phyloP scores from a whole-genome alignment of 2,888 invertebrate genomes.

The Eristalis intricaria region DNA sequence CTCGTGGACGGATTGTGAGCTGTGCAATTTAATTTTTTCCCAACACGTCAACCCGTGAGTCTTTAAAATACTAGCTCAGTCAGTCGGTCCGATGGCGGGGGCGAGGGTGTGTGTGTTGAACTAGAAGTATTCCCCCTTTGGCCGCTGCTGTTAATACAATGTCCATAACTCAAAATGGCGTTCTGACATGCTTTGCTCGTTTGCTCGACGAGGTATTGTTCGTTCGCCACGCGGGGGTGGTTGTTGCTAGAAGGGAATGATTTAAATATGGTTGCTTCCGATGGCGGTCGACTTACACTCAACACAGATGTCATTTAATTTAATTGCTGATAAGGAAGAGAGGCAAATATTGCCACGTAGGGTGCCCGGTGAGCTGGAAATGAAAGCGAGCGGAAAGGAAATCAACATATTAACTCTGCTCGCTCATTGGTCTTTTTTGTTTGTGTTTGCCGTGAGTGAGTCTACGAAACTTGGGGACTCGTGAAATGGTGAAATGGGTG shows the following conservation, averaged over 20 bases:
- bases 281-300: slow-evolving; percentile 34
- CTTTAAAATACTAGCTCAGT: slow-evolving; percentile 40
- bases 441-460: background rate
- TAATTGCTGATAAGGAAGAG: slow-evolving; percentile 66
- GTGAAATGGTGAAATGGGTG: background rate
- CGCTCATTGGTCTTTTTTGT: slow-evolving; percentile 25
- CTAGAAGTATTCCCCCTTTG: slow-evolving; percentile 18
- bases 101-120: slow-evolving; percentile 9
- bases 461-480: background rate
- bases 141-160: slow-evolving; percentile 24
- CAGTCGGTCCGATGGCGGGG: background rate
- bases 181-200: slow-evolving; percentile 61
- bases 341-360: slow-evolving; percentile 10
- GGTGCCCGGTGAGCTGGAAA: slow-evolving; percentile 45
- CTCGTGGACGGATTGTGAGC: slow-evolving; percentile 48
- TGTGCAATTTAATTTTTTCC: slow-evolving; percentile 56
- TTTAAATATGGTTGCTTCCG: slow-evolving; percentile 64
- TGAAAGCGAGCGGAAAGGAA: slow-evolving; percentile 36
- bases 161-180: slow-evolving; percentile 59
- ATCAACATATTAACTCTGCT: slow-evolving; percentile 60
- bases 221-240: slow-evolving; percentile 45
- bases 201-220: slow-evolving; percentile 27
- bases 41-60: slow-evolving; percentile 66
- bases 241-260: slow-evolving; percentile 36
- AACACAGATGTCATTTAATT: slow-evolving; percentile 68